Percentiles rank a stretch among this genome's conserved stretches.
These are phyloP conservation scores for Lampris megalopsis DNA, from an alignment of 2,113 vertebrate genomes.

Conservation along the genomic window DNA sequence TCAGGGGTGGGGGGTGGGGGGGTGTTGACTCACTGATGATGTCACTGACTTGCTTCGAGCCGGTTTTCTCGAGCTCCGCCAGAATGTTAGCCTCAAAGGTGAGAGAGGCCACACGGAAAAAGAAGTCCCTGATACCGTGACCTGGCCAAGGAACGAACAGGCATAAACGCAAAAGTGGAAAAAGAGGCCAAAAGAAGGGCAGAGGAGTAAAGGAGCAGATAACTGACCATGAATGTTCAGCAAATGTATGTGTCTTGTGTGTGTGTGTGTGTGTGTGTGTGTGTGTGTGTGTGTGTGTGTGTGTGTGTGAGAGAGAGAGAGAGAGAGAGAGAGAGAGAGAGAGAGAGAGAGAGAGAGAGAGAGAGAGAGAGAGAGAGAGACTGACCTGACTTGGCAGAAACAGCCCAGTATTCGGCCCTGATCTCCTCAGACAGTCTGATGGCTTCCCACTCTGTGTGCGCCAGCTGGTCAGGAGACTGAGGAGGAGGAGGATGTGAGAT, in stretches of 20 bases:
- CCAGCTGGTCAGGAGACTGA: conserved; percentile 88
- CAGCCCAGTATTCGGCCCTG: conserved; percentile 94
- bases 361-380: neutral
- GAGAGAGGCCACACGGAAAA: conserved; percentile 92
- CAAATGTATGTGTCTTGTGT: neutral
- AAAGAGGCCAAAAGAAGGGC: neutral
- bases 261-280: neutral
- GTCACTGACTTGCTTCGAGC: conserved; percentile 83
- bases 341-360: no score
- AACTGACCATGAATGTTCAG: neutral
- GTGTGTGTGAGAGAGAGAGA: no score
- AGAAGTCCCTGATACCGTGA: conserved; percentile 91
- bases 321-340: no score
- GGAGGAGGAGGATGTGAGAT: neutral
- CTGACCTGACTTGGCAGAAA: conserved; percentile 94
- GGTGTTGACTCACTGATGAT: conserved; percentile 89
- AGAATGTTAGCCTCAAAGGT: conserved; percentile 92
- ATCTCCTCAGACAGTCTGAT: conserved; percentile 93
- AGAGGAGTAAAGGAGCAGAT: neutral
- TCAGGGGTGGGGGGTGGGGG: no score
- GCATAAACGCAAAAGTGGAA: neutral
- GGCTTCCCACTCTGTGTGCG: conserved; percentile 88
- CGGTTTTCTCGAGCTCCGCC: conserved; percentile 89
- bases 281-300: neutral
- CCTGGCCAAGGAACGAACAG: conserved; percentile 73